Conservation (phyloP, 2,797 vertebrate genomes). For the Hirundo rustica region DNA sequence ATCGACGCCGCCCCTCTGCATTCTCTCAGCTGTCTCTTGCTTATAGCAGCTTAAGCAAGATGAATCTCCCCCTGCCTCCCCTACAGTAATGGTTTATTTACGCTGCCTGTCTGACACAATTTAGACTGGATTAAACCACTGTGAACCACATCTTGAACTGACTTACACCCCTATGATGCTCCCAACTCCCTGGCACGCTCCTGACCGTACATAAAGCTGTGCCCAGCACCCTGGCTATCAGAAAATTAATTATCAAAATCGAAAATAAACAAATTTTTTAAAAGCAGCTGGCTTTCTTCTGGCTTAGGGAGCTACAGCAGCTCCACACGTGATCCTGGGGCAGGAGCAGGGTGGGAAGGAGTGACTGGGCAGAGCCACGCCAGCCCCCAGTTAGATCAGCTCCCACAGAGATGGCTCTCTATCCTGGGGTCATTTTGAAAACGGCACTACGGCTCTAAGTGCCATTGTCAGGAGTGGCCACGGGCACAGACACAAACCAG, state of each 20-base stretch:
- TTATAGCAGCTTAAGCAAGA: background rate
- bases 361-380: background rate
- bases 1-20: background rate
- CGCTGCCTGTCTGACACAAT: conserved; percentile 14
- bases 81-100: conserved; percentile 44
- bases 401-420: background rate
- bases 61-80: background rate
- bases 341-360: background rate
- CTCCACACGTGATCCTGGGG: background rate
- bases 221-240: background rate
- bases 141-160: background rate
- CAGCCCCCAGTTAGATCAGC: background rate
- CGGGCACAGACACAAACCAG: conserved; percentile 37
- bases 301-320: background rate
- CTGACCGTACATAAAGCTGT: background rate
- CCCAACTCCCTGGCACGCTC: background rate
- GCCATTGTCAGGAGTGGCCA: background rate
- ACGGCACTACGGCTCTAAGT: background rate
- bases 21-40: conserved; percentile 8
- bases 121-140: background rate
- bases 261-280: too few species aligned
- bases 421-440: background rate
- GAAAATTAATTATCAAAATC: background rate
- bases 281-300: background rate
- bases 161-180: background rate